Evolutionary conservation across 2,888 invertebrate genomes (phyloP).

Genomic region (Poecilobothrus nobilitatus): DNA sequence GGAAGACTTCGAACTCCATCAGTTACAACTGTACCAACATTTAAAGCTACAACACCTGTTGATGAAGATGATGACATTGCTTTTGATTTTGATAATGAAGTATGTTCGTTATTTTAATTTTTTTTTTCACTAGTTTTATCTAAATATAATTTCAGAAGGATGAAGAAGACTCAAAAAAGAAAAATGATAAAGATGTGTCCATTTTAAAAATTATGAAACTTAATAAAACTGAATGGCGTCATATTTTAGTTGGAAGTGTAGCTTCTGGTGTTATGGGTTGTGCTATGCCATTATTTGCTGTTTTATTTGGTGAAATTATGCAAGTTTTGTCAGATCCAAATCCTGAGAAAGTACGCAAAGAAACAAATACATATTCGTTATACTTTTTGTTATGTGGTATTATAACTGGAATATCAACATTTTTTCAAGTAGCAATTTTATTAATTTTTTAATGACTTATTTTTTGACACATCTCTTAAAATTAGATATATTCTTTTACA

Average conservation of each 20-base stretch:
- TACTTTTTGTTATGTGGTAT: conserved; percentile 61
- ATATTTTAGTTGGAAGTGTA: conserved; percentile 53
- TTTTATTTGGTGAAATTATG: conserved; percentile 64
- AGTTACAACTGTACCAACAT: conserved; percentile 21
- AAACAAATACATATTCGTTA: conserved; percentile 55
- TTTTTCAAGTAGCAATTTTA: conserved; percentile 50
- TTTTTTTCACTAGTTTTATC: background rate
- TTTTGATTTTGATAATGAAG: conserved; percentile 22
- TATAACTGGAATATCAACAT: conserved; percentile 56
- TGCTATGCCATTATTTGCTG: conserved; percentile 63
- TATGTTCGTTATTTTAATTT: conserved; percentile 8
- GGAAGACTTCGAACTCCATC: conserved; percentile 11
- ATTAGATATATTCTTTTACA: conserved; percentile 56
- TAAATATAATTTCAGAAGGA: conserved; percentile 10
- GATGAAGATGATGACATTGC: conserved; percentile 21
- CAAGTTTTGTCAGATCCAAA: conserved; percentile 48
- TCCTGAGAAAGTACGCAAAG: conserved; percentile 47
- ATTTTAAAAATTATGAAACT: conserved; percentile 50
- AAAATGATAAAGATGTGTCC: conserved; percentile 38
- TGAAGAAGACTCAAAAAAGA: conserved; percentile 13
- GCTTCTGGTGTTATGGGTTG: conserved; percentile 59
- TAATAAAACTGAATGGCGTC: conserved; percentile 60
- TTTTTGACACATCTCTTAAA: background rate
- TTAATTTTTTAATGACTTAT: background rate
- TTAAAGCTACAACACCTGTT: conserved; percentile 24